These are phyloP conservation scores for Actias luna DNA, from an alignment of 2,888 invertebrate genomes.

Conservation along the genomic window DNA sequence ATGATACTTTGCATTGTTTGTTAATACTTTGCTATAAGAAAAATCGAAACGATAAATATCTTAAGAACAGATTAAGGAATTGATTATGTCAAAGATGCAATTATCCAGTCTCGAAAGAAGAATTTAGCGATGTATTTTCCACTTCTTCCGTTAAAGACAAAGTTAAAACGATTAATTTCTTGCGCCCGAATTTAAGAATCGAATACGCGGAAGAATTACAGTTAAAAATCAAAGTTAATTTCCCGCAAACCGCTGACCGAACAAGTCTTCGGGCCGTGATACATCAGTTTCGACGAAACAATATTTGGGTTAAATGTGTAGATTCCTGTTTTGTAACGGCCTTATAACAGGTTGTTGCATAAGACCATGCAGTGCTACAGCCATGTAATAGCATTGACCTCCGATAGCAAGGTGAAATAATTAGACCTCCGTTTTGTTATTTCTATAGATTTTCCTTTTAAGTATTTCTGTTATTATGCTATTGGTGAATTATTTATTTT, in stretches of 20 bases:
- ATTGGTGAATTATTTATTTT: not conserved
- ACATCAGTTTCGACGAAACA: not conserved
- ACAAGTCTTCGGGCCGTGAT: not conserved
- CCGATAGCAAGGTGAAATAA: constrained; percentile 3
- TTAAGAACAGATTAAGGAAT: too few species aligned
- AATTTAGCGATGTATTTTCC: not conserved
- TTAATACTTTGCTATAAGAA: too few species aligned
- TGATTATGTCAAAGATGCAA: too few species aligned
- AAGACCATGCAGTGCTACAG: not conserved
- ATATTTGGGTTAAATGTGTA: constrained; percentile 1
- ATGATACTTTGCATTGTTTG: too few species aligned
- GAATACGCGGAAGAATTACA: not conserved
- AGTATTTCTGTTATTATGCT: not conserved
- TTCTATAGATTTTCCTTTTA: constrained; percentile 8
- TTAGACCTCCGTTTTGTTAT: constrained; percentile 7
- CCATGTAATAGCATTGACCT: constrained; percentile 9
- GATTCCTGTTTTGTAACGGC: constrained; percentile 9
- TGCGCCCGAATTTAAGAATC: not conserved
- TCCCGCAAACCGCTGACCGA: not conserved
- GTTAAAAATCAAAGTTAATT: not conserved
- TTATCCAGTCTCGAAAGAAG: too few species aligned
- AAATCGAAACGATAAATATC: too few species aligned
- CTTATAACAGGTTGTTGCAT: constrained; percentile 2
- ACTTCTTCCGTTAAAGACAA: not conserved
- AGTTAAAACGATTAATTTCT: not conserved